phyloP scores from a whole-genome alignment of 2,113 vertebrate species.

The Esox niger region DNA sequence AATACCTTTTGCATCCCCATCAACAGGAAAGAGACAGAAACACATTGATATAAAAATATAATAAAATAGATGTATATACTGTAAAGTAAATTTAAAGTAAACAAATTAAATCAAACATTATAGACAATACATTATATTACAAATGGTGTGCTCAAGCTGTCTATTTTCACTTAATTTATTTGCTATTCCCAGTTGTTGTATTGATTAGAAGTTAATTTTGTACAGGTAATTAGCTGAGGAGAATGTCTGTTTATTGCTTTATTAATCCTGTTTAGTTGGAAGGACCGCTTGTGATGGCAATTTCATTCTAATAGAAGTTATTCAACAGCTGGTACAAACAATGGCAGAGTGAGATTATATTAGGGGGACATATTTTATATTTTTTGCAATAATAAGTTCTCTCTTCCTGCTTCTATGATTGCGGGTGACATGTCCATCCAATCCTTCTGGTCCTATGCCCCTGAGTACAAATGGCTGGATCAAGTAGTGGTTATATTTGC shows the following conservation, averaged over 20 bases:
- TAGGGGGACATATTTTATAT: too few relatives aligned
- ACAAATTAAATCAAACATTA: too few relatives aligned
- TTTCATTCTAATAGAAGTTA: slow-evolving; percentile 1
- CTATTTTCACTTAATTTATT: slow-evolving; percentile 13
- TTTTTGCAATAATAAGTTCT: too few relatives aligned
- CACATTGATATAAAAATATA: slow-evolving; percentile 1
- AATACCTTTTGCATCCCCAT: not conserved
- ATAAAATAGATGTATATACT: not conserved
- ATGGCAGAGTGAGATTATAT: too few relatives aligned
- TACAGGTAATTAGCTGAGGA: slow-evolving; percentile 46
- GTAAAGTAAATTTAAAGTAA: not conserved
- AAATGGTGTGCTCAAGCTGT: not conserved
- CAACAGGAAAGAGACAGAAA: slow-evolving; percentile 9
- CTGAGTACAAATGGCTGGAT: too few relatives aligned
- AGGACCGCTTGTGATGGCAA: slow-evolving; percentile 10
- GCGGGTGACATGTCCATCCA: too few relatives aligned
- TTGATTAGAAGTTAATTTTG: slow-evolving; percentile 28
- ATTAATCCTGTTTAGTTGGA: slow-evolving; percentile 25
- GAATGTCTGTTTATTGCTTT: slow-evolving; percentile 35
- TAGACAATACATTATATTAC: not conserved
- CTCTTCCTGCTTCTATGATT: too few relatives aligned
- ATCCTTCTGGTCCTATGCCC: too few relatives aligned
- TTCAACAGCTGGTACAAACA: not conserved
- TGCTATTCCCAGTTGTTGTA: slow-evolving; percentile 19
- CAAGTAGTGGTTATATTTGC: too few relatives aligned